phyloP scores from a whole-genome alignment of 2,888 invertebrate genomes.

The Palloptera scutellata region DNA sequence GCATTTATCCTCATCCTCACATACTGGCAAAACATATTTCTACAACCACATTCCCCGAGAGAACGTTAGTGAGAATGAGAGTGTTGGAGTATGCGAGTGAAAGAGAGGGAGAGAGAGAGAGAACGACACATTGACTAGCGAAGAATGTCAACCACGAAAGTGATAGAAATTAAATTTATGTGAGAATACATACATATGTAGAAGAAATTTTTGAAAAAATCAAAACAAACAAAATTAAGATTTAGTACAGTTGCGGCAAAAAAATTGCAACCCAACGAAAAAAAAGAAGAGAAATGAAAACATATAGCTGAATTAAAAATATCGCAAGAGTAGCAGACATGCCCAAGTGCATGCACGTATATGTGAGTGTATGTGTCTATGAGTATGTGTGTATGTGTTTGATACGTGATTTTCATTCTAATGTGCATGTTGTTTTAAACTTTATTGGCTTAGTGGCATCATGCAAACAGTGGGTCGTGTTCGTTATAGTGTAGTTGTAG shows the following conservation, averaged over 20 bases:
- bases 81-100: no score
- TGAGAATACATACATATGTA: slow-evolving; percentile 18
- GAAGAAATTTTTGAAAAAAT: background rate
- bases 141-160: slow-evolving; percentile 17
- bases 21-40: background rate
- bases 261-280: background rate
- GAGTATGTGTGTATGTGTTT: background rate
- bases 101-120: no score
- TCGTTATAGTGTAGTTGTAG: no score
- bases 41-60: slow-evolving; percentile 3
- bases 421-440: no score
- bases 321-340: slow-evolving; percentile 1
- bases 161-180: slow-evolving; percentile 29
- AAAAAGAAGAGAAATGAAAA: background rate
- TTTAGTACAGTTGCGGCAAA: background rate
- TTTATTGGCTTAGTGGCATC: no score
- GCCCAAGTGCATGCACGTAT: background rate
- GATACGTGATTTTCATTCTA: background rate
- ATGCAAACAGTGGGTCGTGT: no score
- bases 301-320: background rate
- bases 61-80: no score
- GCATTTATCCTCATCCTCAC: background rate
- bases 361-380: background rate
- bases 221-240: no score
- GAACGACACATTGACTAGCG: background rate